phyloP scores from a whole-genome alignment of 1,140 invertebrate species.

The Drosophila mojavensis region DNA sequence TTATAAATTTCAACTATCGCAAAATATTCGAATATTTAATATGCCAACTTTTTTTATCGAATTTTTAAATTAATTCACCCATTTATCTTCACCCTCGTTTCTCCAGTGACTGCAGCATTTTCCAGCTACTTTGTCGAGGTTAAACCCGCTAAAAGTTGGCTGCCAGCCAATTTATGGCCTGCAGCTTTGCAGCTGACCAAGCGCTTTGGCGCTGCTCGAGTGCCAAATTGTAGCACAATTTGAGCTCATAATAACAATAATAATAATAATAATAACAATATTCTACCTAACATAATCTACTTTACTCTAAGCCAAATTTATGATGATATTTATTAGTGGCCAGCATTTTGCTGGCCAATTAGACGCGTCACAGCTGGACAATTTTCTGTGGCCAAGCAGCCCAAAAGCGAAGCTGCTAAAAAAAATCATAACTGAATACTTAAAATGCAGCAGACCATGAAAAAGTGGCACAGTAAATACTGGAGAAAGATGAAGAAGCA shows the following conservation, averaged over 20 bases:
- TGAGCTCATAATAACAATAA: constrained; percentile 26
- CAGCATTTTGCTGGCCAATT: constrained; percentile 62
- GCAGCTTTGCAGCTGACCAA: constrained; percentile 3
- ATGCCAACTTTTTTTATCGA: too few relatives aligned
- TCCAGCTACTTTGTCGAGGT: constrained; percentile 17
- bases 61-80: too few relatives aligned
- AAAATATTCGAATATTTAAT: too few relatives aligned
- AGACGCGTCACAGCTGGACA: constrained; percentile 49
- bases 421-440: constrained; percentile 27
- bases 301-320: constrained; percentile 57
- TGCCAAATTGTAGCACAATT: constrained; percentile 40
- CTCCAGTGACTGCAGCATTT: constrained; percentile 16
- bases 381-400: constrained; percentile 21
- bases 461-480: constrained; percentile 28
- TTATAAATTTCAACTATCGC: too few relatives aligned
- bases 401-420: constrained; percentile 17
- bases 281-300: constrained; percentile 14
- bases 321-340: constrained; percentile 56
- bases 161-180: constrained; percentile 22
- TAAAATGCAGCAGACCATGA: constrained; percentile 53
- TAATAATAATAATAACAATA: constrained; percentile 23
- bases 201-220: constrained; percentile 7
- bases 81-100: constrained; percentile 1
- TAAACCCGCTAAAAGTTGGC: constrained; percentile 16
- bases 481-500: too few relatives aligned